Evolutionary conservation across 2,113 vertebrate genomes (phyloP).

Genomic region (Anoplopoma fimbria): DNA sequence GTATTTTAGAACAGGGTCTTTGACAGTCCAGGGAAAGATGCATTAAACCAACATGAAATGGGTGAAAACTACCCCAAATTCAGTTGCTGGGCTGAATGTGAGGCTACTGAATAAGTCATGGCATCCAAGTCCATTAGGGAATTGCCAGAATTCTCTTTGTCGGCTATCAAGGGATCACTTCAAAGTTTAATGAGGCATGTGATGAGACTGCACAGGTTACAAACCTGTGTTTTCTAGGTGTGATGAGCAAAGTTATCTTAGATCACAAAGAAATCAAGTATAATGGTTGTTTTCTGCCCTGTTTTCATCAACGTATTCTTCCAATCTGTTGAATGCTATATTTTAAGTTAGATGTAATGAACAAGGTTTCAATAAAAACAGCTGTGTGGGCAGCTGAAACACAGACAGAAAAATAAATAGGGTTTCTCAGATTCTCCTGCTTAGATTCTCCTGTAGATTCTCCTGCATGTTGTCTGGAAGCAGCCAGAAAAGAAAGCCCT

Average conservation of each 20-base stretch:
- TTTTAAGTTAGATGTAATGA: background rate
- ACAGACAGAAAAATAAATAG: background rate
- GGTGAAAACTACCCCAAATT: constrained; percentile 59
- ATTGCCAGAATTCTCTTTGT: constrained; percentile 69
- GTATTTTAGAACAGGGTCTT: constrained; percentile 43
- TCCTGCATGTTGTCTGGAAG: constrained; percentile 14
- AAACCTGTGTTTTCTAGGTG: constrained; percentile 1
- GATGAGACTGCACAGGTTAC: constrained; percentile 17
- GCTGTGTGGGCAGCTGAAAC: background rate
- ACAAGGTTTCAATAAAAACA: background rate
- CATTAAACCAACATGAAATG: constrained; percentile 37
- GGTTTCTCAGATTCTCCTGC: constrained; percentile 11
- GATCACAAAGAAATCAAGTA: constrained; percentile 2
- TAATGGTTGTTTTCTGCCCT: constrained; percentile 3
- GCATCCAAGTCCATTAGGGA: constrained; percentile 63
- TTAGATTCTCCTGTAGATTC: too few relatives aligned
- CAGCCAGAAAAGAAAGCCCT: constrained; percentile 1
- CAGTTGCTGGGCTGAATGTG: constrained; percentile 43
- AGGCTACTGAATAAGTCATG: constrained; percentile 72
- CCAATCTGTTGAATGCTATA: background rate
- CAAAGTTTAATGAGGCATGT: constrained; percentile 70
- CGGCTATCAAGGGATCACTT: constrained; percentile 50
- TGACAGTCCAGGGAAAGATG: constrained; percentile 25
- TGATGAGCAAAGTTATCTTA: background rate
- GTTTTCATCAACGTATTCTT: background rate